phyloP scores from a whole-genome alignment of 2,888 invertebrate species.

The Anthophora plumipes region DNA sequence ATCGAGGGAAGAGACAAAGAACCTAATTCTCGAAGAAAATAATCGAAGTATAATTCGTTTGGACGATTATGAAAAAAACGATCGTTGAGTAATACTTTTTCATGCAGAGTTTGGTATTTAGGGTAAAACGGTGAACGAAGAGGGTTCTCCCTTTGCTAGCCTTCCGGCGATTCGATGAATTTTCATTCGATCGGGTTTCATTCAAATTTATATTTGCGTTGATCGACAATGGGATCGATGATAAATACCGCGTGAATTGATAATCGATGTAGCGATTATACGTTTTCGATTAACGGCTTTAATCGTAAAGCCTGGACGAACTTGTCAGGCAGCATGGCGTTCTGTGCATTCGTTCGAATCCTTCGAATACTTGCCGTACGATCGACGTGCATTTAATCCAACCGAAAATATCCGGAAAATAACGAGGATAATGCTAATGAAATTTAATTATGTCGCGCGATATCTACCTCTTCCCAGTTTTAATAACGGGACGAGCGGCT shows the following conservation, averaged over 20 bases:
- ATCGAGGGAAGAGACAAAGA: neutral
- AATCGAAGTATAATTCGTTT: neutral
- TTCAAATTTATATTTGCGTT: constrained; percentile 45
- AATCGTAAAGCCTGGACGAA: too few species aligned
- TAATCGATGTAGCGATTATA: constrained; percentile 16
- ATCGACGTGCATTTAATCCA: too few species aligned
- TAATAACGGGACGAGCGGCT: too few species aligned
- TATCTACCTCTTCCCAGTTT: too few species aligned
- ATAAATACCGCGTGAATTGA: constrained; percentile 36
- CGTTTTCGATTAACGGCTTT: neutral
- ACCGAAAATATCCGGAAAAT: too few species aligned
- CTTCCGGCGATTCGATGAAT: constrained; percentile 22
- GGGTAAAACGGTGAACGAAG: neutral
- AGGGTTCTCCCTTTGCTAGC: neutral
- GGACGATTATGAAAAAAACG: neutral
- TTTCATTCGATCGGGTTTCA: constrained; percentile 31
- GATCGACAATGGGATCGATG: constrained; percentile 37
- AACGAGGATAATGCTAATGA: too few species aligned
- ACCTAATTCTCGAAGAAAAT: too few species aligned
- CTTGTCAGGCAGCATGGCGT: too few species aligned
- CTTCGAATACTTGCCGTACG: too few species aligned
- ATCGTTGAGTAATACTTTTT: neutral
- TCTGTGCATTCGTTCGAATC: too few species aligned
- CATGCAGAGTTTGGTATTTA: neutral
- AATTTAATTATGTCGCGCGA: too few species aligned